A percentile compares a stretch with the other conserved stretches of the same genome.
phyloP scores from a whole-genome alignment of 2,113 vertebrate species.

The Entelurus aequoreus region DNA sequence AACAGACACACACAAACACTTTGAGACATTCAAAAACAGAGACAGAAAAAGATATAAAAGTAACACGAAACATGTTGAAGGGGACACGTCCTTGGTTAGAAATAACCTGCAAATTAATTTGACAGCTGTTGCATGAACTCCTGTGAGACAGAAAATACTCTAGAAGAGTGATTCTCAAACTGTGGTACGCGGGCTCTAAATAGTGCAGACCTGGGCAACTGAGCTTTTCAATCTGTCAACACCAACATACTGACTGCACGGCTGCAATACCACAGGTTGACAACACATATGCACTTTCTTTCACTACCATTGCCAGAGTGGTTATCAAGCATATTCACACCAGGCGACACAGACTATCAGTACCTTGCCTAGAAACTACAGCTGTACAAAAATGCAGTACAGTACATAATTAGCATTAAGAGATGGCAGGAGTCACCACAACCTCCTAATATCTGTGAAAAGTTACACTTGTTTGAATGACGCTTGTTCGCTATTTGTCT shows the following conservation, averaged over 20 bases:
- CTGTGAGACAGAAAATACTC: conserved; percentile 31
- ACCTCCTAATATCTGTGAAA: conserved; percentile 9
- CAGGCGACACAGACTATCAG: conserved; percentile 5
- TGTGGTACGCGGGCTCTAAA: too few relatives aligned
- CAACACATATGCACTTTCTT: conserved; percentile 1
- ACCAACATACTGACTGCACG: too few relatives aligned
- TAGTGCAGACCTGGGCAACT: too few relatives aligned
- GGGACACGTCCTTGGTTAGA: conserved; percentile 61
- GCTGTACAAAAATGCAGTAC: conserved; percentile 33
- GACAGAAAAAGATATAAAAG: conserved; percentile 28
- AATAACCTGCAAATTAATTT: conserved; percentile 52
- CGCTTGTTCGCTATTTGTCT: conserved; percentile 7
- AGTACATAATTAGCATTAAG: not conserved
- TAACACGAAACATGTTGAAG: conserved; percentile 27
- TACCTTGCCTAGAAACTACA: conserved; percentile 25
- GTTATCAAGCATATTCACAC: conserved; percentile 47
- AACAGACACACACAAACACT: conserved; percentile 26
- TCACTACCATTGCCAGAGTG: conserved; percentile 42
- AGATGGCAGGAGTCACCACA: conserved; percentile 6
- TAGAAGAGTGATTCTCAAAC: too few relatives aligned
- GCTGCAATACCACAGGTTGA: too few relatives aligned
- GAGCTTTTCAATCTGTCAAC: too few relatives aligned
- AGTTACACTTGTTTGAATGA: conserved; percentile 18
- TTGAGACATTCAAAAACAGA: conserved; percentile 43
- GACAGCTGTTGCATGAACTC: conserved; percentile 33